A percentile compares a stretch with the other conserved stretches of the same genome.
Conservation (phyloP, 2,797 vertebrate genomes). For the Chelmon rostratus region DNA sequence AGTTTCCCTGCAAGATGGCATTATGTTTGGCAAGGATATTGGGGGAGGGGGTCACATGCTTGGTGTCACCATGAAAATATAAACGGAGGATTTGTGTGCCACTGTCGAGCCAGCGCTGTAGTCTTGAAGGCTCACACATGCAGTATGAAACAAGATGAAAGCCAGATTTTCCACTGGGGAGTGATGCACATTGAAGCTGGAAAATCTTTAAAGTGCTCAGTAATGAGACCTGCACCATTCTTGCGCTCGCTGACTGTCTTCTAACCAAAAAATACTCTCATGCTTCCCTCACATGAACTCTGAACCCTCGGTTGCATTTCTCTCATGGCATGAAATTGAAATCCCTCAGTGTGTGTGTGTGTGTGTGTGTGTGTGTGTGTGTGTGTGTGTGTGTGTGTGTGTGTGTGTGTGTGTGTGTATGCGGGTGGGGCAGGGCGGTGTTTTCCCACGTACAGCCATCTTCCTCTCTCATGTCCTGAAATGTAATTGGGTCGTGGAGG, state of each 20-base stretch:
- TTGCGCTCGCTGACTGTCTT: slow-evolving; percentile 27
- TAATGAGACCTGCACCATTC: slow-evolving; percentile 39
- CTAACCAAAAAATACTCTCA: slow-evolving; percentile 45
- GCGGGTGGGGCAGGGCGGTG: not conserved
- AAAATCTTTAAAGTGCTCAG: slow-evolving; percentile 22
- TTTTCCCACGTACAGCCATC: slow-evolving; percentile 67
- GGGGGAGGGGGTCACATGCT: slow-evolving; percentile 20
- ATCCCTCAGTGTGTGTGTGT: slow-evolving; percentile 37
- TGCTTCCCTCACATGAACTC: slow-evolving; percentile 72
- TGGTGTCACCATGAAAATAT: slow-evolving; percentile 43
- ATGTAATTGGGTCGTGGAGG: slow-evolving; percentile 68
- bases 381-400: not conserved
- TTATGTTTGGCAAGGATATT: slow-evolving; percentile 53
- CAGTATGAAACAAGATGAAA: slow-evolving; percentile 29
- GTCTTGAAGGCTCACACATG: slow-evolving; percentile 21
- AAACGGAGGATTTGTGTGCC: slow-evolving; percentile 42
- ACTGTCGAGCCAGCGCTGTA: slow-evolving; percentile 4
- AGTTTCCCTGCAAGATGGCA: slow-evolving; percentile 67
- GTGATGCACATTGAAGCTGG: slow-evolving; percentile 17
- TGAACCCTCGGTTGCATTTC: slow-evolving; percentile 67
- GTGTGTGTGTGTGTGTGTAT: not conserved
- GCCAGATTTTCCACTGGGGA: slow-evolving; percentile 21
- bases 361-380: not conserved
- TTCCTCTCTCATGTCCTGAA: slow-evolving; percentile 60
- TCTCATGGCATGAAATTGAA: slow-evolving; percentile 74